Conservation (phyloP, 2,797 vertebrate species). For the Chloroceryle amazona region DNA sequence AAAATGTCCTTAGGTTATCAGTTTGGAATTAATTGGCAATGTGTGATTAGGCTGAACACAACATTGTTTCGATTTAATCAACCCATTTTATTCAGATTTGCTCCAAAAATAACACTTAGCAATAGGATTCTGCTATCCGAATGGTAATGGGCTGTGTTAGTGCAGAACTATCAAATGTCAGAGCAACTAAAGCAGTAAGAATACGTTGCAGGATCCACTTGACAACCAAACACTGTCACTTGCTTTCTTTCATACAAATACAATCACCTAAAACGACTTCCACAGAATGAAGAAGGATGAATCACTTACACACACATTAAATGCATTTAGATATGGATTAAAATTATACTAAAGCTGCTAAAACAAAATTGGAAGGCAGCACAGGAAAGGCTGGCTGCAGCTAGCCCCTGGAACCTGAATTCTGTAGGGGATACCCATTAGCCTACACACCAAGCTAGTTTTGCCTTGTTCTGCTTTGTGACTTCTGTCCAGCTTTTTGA, state of each 20-base stretch:
- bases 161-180: not conserved
- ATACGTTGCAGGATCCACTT: not conserved
- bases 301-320: not conserved
- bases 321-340: not conserved
- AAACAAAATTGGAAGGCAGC: not conserved
- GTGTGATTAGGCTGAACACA: slow-evolving; percentile 39
- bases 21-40: slow-evolving; percentile 48
- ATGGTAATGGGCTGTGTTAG: not conserved
- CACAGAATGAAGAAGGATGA: not conserved
- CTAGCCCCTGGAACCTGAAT: not conserved
- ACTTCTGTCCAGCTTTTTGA: not conserved
- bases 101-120: slow-evolving; percentile 21
- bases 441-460: rapidly evolving
- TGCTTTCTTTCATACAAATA: not conserved
- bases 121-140: not conserved
- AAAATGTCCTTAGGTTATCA: slow-evolving; percentile 56
- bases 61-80: slow-evolving; percentile 27
- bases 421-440: not conserved
- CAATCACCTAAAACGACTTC: not conserved
- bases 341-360: not conserved
- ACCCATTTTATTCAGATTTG: slow-evolving; percentile 54
- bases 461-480: not conserved
- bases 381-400: not conserved
- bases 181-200: not conserved
- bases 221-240: not conserved